A percentile compares a stretch with the other conserved stretches of the same genome.
Conservation (phyloP, 2,113 vertebrate genomes). For the Pelvicachromis taeniatus region DNA sequence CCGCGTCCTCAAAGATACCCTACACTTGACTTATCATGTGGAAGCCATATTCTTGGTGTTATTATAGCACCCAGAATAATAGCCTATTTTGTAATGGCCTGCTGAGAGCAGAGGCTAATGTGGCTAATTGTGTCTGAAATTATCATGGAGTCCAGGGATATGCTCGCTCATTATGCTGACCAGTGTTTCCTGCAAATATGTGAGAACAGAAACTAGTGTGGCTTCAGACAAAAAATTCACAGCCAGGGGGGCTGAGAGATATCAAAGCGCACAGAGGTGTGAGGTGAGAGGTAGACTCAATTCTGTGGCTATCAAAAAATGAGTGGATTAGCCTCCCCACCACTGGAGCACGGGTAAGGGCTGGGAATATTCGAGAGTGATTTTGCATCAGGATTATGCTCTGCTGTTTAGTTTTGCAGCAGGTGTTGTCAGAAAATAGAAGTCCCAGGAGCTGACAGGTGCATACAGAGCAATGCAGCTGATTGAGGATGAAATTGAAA, state of each 20-base stretch:
- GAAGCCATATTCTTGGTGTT: background rate
- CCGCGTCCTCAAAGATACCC: background rate
- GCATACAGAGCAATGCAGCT: background rate
- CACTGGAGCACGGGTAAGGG: background rate
- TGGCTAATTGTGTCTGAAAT: conserved; percentile 67
- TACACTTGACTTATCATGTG: background rate
- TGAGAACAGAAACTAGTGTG: background rate
- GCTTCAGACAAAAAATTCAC: background rate
- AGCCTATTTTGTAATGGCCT: conserved; percentile 23
- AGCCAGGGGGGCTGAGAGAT: background rate
- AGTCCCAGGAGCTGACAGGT: conserved; percentile 7
- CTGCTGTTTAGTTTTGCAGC: background rate
- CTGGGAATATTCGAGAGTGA: background rate
- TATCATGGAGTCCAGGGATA: conserved; percentile 20
- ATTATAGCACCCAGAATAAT: background rate
- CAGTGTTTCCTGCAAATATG: conserved; percentile 13
- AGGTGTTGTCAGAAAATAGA: conserved; percentile 25
- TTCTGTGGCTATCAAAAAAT: conserved; percentile 3
- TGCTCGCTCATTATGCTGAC: conserved; percentile 39
- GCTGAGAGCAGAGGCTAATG: conserved; percentile 56
- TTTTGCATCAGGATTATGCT: background rate
- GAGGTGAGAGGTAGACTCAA: background rate
- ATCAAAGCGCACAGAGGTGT: conserved; percentile 15
- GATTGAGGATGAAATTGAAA: conserved; percentile 46
- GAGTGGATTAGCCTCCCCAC: conserved; percentile 9